Percentiles rank a stretch among this genome's conserved stretches.
These are phyloP conservation scores for Fundulus diaphanus DNA, from an alignment of 2,797 vertebrate genomes.

Conservation along the genomic window DNA sequence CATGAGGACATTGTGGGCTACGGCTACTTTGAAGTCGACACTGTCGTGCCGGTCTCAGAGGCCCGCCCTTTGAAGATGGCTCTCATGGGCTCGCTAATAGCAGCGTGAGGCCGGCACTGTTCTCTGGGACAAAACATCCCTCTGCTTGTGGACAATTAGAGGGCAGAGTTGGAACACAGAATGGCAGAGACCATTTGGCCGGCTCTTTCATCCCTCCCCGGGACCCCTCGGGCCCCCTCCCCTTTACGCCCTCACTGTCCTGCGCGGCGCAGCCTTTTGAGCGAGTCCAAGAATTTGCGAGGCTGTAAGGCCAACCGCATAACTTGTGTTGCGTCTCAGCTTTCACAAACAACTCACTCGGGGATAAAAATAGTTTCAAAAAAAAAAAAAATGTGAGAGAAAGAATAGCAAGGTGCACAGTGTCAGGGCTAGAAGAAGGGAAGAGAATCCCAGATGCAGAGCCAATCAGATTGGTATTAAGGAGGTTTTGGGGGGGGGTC, in stretches of 20 bases:
- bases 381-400: constrained; percentile 16
- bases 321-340: constrained; percentile 68
- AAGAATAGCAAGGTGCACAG: constrained; percentile 24
- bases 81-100: constrained; percentile 81
- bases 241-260: constrained; percentile 63
- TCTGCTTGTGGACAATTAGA: constrained; percentile 84
- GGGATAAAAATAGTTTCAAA: constrained; percentile 56
- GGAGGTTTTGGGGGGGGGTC: not conserved
- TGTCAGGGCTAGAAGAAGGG: constrained; percentile 8
- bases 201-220: constrained; percentile 77
- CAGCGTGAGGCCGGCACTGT: constrained; percentile 79
- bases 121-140: constrained; percentile 78
- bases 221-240: constrained; percentile 62
- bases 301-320: constrained; percentile 70
- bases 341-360: constrained; percentile 42
- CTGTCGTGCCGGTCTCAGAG: constrained; percentile 68
- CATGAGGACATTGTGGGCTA: constrained; percentile 67
- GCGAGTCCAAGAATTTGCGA: constrained; percentile 78
- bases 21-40: constrained; percentile 79
- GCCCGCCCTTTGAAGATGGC: constrained; percentile 80
- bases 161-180: constrained; percentile 80
- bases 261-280: constrained; percentile 73
- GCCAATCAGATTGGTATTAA: not conserved
- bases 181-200: constrained; percentile 77
- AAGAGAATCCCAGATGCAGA: constrained; percentile 20